A percentile compares a stretch with the other conserved stretches of the same genome.
phyloP scores from a whole-genome alignment of 2,113 vertebrate genomes.

The Misgurnus mizolepis region DNA sequence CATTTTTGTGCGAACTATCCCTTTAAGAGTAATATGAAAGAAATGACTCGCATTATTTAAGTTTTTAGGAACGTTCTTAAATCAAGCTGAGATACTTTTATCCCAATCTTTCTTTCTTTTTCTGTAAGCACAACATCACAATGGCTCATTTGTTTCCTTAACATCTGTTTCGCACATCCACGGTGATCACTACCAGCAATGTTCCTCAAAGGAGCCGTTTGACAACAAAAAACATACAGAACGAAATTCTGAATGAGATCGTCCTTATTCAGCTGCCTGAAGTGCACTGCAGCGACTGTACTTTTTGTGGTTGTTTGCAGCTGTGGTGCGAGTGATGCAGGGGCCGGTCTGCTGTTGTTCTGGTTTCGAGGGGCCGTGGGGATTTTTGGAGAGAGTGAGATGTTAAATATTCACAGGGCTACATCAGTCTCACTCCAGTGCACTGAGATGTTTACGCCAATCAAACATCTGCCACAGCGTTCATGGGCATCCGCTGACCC shows the following conservation, averaged over 20 bases:
- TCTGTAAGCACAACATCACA: neutral
- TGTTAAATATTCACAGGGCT: conserved; percentile 68
- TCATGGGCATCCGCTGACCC: conserved; percentile 24
- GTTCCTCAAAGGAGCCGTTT: conserved; percentile 16
- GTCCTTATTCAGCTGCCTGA: neutral
- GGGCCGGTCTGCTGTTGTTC: neutral
- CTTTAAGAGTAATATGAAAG: too few relatives aligned
- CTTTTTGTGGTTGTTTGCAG: conserved; percentile 35
- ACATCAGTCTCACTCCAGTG: conserved; percentile 66
- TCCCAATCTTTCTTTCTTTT: neutral
- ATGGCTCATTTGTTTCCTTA: neutral
- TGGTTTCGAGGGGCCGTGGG: conserved; percentile 4
- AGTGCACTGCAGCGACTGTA: neutral
- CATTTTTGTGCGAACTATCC: too few relatives aligned
- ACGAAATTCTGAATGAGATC: neutral
- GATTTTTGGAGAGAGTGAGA: conserved; percentile 53
- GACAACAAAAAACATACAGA: conserved; percentile 32
- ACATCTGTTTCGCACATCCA: conserved; percentile 23
- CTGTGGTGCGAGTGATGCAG: conserved; percentile 25
- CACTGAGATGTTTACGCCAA: conserved; percentile 64
- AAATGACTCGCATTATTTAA: too few relatives aligned
- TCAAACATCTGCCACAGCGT: conserved; percentile 35
- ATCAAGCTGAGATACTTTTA: too few relatives aligned
- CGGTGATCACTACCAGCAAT: conserved; percentile 3
- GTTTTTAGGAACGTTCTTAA: too few relatives aligned